Conservation (phyloP, 2,113 vertebrate genomes). For the Corapipo altera region DNA sequence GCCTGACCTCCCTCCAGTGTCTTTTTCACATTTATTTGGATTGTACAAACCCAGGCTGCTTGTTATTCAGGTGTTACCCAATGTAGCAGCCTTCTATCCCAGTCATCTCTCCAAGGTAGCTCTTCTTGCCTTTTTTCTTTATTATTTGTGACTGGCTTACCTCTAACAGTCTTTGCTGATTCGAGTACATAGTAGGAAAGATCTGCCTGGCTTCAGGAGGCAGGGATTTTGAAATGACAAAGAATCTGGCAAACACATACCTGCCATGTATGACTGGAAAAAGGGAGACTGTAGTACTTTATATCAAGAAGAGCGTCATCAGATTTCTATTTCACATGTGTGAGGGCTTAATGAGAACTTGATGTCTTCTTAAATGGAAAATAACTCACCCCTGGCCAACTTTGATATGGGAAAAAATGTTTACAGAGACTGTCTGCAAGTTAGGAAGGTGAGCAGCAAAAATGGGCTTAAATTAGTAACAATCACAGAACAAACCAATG, state of each 20-base stretch:
- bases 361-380: neutral
- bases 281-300: fast-evolving
- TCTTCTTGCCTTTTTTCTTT: neutral
- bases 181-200: neutral
- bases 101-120: neutral
- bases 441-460: neutral
- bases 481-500: neutral
- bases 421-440: neutral
- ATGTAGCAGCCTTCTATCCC: neutral
- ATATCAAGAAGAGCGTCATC: neutral
- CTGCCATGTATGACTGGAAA: neutral
- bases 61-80: neutral
- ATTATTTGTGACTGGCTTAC: neutral
- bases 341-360: neutral
- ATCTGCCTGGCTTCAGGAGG: neutral
- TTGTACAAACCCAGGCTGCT: neutral
- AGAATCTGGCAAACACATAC: neutral
- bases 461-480: neutral
- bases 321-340: neutral
- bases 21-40: neutral
- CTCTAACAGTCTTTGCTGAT: neutral
- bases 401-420: neutral
- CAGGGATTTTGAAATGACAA: neutral
- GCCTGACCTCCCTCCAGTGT: neutral
- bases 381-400: neutral